These are phyloP conservation scores for Aplidium turbinatum DNA, from an alignment of 23 tunicate genomes.

Conservation along the genomic window DNA sequence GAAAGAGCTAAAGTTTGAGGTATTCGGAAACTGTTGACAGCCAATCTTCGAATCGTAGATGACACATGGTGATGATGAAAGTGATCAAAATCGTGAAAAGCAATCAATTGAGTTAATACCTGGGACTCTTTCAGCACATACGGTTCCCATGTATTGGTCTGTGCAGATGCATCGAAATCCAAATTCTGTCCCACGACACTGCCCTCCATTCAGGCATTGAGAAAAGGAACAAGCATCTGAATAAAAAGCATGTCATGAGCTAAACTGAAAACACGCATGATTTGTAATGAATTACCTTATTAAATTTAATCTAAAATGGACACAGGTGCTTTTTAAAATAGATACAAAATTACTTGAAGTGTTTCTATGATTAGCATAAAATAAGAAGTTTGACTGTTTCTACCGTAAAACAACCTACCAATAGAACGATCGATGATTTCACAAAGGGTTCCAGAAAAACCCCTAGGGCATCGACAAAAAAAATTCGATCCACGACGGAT, in stretches of 20 bases:
- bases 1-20: no score
- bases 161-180: conserved; percentile 28
- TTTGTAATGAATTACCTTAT: neutral
- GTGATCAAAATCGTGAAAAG: no score
- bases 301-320: neutral
- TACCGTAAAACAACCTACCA: no score
- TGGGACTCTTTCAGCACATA: no score
- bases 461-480: neutral
- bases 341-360: no score
- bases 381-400: no score
- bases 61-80: no score
- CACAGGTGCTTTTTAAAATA: neutral
- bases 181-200: conserved; percentile 8
- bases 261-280: neutral
- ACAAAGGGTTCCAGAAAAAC: neutral
- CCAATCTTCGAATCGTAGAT: no score
- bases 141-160: conserved; percentile 5
- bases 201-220: conserved; percentile 33
- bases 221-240: conserved; percentile 7
- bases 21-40: no score
- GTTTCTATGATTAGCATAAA: no score
- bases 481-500: neutral
- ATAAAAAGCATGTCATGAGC: neutral
- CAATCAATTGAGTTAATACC: no score
- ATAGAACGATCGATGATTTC: neutral